Base-by-base conservation (phyloP, 1,140 invertebrate genomes). In the Papilio polyxenes region DNA sequence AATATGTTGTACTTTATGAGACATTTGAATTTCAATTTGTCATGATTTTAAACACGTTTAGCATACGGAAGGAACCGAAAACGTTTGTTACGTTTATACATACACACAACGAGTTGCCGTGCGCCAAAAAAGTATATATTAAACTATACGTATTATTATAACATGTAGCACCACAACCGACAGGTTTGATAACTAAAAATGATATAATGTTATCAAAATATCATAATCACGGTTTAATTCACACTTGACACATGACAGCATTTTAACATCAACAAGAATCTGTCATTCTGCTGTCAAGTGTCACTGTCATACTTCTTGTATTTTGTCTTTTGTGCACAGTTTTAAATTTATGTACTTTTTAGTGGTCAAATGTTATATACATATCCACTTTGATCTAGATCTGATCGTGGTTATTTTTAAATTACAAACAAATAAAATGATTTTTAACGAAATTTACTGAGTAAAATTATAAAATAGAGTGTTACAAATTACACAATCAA, bases 191-290 rank as follows among this genome's bases (percentile, higher is more conserved):
- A n/a, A 80, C 10, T 69, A 80, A 56, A 65, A 80, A 65, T 65
- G 53, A 79, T 79, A 79, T 48, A 78, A 56, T 59, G n/a, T 69
- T 80, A 80, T 80, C 78, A 80, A 80, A 80, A 80, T 80, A 80
- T 59, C 78, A 59, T 80, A 80, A 80, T 80, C 78, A 80, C 78
- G 78, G 62, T 80, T 80, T 65, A 80, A 77, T 37, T 56, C 3
- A 40, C n/a, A 56, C n/a, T 62, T 79, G 37, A 51, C 65, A 69
- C 3, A 59, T 78, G 51, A 59, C 51, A 78, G 17, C n/a, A 11
- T 23, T 75, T 53, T 56, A 53, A 76, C 49, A 76, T 37, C 65
- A 72, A 72, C 65, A 72, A 72, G 65, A 8, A 65, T 65, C 31
- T 72, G 65, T 37, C 65, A 72, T 15, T 72, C 3, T 72, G 31